Percentiles rank a stretch among this genome's conserved stretches.
Evolutionary conservation across 2,113 vertebrate species (phyloP).

Genomic region (Myanophis thanlyinensis): DNA sequence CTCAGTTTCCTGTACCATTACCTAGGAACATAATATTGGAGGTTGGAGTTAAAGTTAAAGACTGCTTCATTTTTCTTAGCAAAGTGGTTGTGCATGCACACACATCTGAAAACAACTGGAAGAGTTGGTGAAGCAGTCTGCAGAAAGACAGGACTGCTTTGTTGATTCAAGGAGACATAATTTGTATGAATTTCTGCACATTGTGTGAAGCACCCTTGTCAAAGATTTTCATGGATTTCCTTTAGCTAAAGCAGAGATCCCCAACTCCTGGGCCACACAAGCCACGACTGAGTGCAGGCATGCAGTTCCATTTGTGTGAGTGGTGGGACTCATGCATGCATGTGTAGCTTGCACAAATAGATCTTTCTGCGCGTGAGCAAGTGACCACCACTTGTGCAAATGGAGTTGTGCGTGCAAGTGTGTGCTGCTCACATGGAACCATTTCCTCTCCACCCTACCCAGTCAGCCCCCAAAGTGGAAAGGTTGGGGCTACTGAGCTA

Average conservation of each 20-base stretch:
- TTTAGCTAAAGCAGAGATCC: not conserved
- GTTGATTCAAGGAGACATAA: not conserved
- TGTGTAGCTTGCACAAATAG: not conserved
- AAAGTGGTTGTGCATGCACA: not conserved
- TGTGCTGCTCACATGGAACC: not conserved
- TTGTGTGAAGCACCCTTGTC: not conserved
- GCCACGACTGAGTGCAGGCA: rapidly evolving
- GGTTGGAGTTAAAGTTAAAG: not conserved
- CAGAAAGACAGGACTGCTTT: not conserved
- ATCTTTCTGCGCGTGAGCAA: not conserved
- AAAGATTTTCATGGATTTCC: not conserved
- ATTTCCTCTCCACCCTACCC: not conserved
- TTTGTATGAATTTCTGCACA: not conserved
- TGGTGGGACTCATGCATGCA: too few species aligned
- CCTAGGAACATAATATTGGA: not conserved
- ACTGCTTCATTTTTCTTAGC: not conserved
- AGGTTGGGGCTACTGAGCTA: not conserved
- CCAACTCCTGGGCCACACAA: not conserved
- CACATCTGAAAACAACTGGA: not conserved
- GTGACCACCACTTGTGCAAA: not conserved
- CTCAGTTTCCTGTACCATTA: not conserved
- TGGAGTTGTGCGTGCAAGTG: not conserved
- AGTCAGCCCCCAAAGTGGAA: not conserved
- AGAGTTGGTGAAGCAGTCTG: not conserved
- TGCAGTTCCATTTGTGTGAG: too few species aligned